phyloP scores from a whole-genome alignment of 2,113 vertebrate species.

The Tetrao urogallus region DNA sequence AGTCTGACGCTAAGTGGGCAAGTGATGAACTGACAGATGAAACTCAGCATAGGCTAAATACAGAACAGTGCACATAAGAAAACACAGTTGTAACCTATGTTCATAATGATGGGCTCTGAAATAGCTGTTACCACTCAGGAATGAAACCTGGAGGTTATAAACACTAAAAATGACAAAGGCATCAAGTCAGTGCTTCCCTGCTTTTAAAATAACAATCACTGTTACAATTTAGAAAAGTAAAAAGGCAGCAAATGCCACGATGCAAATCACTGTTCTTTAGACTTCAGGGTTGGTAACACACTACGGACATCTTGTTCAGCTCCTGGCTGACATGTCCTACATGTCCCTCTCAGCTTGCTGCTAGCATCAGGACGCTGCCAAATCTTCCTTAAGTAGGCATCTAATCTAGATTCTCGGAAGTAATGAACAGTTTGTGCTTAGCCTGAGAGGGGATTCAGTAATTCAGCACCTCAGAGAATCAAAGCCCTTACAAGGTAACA shows the following conservation, averaged over 20 bases:
- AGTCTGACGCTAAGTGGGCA: fast-evolving
- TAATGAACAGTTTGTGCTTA: background rate
- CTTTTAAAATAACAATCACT: background rate
- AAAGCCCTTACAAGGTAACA: background rate
- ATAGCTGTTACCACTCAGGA: background rate
- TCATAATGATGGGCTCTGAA: background rate
- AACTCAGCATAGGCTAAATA: background rate
- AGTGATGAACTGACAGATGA: background rate
- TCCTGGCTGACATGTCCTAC: background rate
- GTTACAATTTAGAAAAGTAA: background rate
- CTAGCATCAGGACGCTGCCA: background rate
- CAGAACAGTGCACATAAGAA: background rate
- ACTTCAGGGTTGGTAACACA: background rate
- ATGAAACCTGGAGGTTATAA: background rate
- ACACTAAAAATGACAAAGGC: background rate
- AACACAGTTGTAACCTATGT: background rate
- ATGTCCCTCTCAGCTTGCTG: background rate
- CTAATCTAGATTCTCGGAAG: background rate
- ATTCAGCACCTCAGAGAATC: background rate
- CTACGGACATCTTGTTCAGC: background rate
- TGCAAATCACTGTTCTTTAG: background rate
- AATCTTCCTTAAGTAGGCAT: background rate
- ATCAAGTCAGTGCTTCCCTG: background rate
- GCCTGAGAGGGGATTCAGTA: background rate
- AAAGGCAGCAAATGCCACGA: background rate